These are phyloP conservation scores for Chrysogorgia sp. DNA, from an alignment of 92 coral and sea anemone species.

Conservation along the genomic window DNA sequence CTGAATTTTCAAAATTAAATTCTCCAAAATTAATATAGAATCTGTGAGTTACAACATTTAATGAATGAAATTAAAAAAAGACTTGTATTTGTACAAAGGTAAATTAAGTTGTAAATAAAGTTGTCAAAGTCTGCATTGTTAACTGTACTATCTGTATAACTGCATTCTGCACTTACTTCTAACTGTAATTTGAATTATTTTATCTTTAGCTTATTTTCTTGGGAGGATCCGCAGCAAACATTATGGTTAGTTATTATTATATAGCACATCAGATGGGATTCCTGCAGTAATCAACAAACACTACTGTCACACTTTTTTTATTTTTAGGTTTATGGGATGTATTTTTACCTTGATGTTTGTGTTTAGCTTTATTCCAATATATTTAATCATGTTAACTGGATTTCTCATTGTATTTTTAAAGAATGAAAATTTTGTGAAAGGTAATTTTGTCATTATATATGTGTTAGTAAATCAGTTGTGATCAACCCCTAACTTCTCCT, in stretches of 20 bases:
- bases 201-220: conserved; percentile 21
- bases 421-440: conserved; percentile 16
- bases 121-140: not conserved
- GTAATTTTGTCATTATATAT: not conserved
- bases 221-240: conserved; percentile 39
- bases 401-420: conserved; percentile 17
- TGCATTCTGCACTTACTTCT: too few relatives aligned
- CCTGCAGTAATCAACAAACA: not conserved
- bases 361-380: conserved; percentile 9
- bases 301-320: too few relatives aligned
- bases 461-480: not conserved
- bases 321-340: conserved; percentile 33
- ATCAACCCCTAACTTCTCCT: too few relatives aligned
- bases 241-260: conserved; percentile 8
- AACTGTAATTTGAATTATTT: not conserved
- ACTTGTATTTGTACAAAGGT: conserved; percentile 6
- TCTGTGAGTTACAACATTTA: conserved; percentile 22
- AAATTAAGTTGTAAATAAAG: too few relatives aligned
- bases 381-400: not conserved
- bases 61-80: conserved; percentile 11
- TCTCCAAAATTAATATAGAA: not conserved
- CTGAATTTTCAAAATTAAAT: too few relatives aligned
- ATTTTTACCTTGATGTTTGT: conserved; percentile 11
- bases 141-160: too few relatives aligned
- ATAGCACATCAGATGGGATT: not conserved